phyloP scores from a whole-genome alignment of 1,140 invertebrate species.

The Argopecten irradians region DNA sequence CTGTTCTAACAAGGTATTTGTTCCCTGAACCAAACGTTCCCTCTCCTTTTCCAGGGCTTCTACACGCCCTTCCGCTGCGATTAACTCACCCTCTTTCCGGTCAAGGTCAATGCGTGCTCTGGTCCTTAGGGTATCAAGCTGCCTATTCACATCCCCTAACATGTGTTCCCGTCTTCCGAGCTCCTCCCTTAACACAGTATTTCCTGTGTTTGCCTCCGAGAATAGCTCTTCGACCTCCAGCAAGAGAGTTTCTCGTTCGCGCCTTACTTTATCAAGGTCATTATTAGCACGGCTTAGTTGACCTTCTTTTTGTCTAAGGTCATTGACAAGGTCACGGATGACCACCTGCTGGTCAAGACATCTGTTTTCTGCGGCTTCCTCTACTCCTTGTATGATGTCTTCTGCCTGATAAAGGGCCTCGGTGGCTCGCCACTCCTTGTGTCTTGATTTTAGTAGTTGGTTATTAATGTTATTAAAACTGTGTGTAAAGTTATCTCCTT shows the following conservation, averaged over 20 bases:
- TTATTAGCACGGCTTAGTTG: slow-evolving; percentile 26
- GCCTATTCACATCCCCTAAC: slow-evolving; percentile 30
- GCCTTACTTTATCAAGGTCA: slow-evolving; percentile 36
- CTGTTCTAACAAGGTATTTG: slow-evolving; percentile 41
- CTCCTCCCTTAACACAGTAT: slow-evolving; percentile 27
- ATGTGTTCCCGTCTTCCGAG: slow-evolving; percentile 37
- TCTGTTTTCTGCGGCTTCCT: slow-evolving; percentile 57
- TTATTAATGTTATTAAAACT: slow-evolving; percentile 54
- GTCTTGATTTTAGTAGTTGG: slow-evolving; percentile 55
- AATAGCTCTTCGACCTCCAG: slow-evolving; percentile 50
- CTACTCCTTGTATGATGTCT: slow-evolving; percentile 60
- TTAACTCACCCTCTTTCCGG: slow-evolving; percentile 52
- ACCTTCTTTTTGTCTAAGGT: slow-evolving; percentile 38
- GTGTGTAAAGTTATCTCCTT: slow-evolving; percentile 41
- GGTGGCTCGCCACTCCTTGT: slow-evolving; percentile 54
- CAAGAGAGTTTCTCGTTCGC: slow-evolving; percentile 40
- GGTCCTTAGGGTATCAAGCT: slow-evolving; percentile 32
- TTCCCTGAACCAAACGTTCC: slow-evolving; percentile 46
- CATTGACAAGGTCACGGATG: slow-evolving; percentile 51
- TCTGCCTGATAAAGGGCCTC: slow-evolving; percentile 63
- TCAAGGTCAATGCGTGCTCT: slow-evolving; percentile 52
- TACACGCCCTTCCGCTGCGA: slow-evolving; percentile 33
- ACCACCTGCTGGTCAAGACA: slow-evolving; percentile 58
- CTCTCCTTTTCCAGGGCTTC: slow-evolving; percentile 44
- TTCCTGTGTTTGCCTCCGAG: slow-evolving; percentile 33